A percentile compares a stretch with the other conserved stretches of the same genome.
Conservation (phyloP, 2,113 vertebrate genomes). For the Oryzias javanicus region DNA sequence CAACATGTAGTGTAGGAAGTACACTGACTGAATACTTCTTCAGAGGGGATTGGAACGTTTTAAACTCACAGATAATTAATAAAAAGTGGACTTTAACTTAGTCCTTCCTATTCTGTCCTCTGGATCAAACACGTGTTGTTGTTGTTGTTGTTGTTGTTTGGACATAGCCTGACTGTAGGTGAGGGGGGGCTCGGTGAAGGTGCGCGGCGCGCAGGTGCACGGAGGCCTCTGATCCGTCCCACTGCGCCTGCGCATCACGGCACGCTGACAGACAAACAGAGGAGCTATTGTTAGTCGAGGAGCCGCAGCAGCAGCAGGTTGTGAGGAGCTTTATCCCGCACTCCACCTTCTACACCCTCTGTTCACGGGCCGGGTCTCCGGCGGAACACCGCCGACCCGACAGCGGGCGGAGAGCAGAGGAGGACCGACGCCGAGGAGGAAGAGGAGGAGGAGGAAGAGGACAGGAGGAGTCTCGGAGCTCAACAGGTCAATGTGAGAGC, state of each 20-base stretch:
- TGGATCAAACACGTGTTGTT: no score
- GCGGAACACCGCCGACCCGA: slow-evolving; percentile 21
- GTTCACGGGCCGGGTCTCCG: slow-evolving; percentile 19
- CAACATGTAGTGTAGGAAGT: no score
- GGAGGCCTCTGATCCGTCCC: slow-evolving; percentile 10
- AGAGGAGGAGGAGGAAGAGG: slow-evolving; percentile 50
- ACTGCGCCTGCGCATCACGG: slow-evolving; percentile 69
- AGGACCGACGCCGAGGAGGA: slow-evolving; percentile 23
- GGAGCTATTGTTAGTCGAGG: slow-evolving; percentile 69
- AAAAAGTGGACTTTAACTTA: no score
- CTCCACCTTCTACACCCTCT: slow-evolving; percentile 36
- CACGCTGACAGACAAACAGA: slow-evolving; percentile 57
- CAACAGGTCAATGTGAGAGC: slow-evolving; percentile 71
- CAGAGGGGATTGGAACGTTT: no score
- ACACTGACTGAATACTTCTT: no score
- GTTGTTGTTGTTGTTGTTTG: no score
- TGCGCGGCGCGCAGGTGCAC: slow-evolving; percentile 53
- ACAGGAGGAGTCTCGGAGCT: slow-evolving; percentile 16
- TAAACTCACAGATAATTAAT: no score
- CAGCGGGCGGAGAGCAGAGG: slow-evolving; percentile 20
- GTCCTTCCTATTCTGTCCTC: no score
- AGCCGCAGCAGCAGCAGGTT: slow-evolving; percentile 35
- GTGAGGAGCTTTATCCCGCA: slow-evolving; percentile 43
- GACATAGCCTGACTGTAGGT: no score
- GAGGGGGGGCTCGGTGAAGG: no score